Evolutionary conservation across 2,888 invertebrate genomes (phyloP), one percentile per base, ranked within the genome.

Genomic region (Hypomecis punctinalis): DNA sequence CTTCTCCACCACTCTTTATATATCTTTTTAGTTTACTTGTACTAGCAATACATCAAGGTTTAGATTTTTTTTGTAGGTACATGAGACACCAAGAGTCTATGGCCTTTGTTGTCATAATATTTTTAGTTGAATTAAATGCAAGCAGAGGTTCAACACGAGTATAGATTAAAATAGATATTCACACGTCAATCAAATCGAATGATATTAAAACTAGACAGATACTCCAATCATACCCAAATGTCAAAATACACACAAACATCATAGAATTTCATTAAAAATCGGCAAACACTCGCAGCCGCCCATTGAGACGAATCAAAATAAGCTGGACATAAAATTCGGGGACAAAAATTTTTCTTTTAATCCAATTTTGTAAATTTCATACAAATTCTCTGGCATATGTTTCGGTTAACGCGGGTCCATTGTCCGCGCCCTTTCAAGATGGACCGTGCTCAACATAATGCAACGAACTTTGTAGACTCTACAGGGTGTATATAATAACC

Each of bases 281-380:
- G 63, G 70, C 73, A 79, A 81, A 81, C 84, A 81, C 75, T 80
- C 76, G 71, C 64, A 57, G 68, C 56, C 42, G 69, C 74, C 81
- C 71, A 83, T 83, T 89, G 86, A 82, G 78, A 60, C 75, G 71
- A 71, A 77, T 82, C 82, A 78, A 85, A 82, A 84, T 86, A 89
- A 85, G 79, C 81, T 79, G 83, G 83, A 81, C 86, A 81, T 36
- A 39, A 79, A 86, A 80, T 82, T 74, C 71, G 61, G 75, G 76
- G 81, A 84, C 84, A 56, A 56, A 83, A 83, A 81, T 80, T 75
- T 69, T 72, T 76, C 69, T 75, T 78, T 77, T 89, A 92, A 92
- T 92, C 91, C 91, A 91, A 91, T 92, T 89, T 90, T 74, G 83
- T 81, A 81, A 89, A 86, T 86, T 85, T 84, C 76, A 78, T 76